A percentile compares a stretch with the other conserved stretches of the same genome.
These are phyloP conservation scores for Corvus moneduloides DNA, from an alignment of 2,113 vertebrate genomes.

Conservation along the genomic window DNA sequence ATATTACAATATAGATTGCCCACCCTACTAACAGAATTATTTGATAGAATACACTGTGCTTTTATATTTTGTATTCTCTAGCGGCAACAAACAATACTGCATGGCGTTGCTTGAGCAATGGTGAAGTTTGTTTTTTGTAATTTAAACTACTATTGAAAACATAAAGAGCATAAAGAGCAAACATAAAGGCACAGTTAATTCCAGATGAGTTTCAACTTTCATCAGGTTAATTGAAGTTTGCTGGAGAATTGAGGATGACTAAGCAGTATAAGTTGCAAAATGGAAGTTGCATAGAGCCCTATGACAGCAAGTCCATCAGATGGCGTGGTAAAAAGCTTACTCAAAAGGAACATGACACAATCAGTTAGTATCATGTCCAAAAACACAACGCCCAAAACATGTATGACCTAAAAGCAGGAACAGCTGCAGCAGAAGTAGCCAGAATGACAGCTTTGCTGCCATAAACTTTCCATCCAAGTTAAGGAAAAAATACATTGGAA, in stretches of 20 bases:
- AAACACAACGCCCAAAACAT: constrained; percentile 76
- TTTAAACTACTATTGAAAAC: constrained; percentile 67
- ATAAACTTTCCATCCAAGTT: constrained; percentile 81
- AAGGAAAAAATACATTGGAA: constrained; percentile 73
- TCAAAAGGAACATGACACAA: constrained; percentile 76
- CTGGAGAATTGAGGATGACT: constrained; percentile 71
- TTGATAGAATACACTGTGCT: constrained; percentile 73
- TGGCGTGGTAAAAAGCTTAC: constrained; percentile 76
- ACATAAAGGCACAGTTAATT: constrained; percentile 77
- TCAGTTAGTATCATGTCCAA: constrained; percentile 76
- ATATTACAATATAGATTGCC: constrained; percentile 20
- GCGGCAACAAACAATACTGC: constrained; percentile 71
- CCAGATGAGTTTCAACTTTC: constrained; percentile 61
- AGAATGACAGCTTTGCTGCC: constrained; percentile 77
- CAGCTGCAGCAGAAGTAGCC: constrained; percentile 75
- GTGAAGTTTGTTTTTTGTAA: constrained; percentile 60
- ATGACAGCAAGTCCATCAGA: constrained; percentile 69
- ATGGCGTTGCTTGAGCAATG: constrained; percentile 72
- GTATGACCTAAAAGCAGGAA: constrained; percentile 77
- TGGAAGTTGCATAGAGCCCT: constrained; percentile 80
- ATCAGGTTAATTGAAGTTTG: constrained; percentile 65
- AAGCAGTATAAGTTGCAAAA: constrained; percentile 77
- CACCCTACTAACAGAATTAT: constrained; percentile 46
- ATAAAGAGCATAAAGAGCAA: constrained; percentile 65
- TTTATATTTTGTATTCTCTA: constrained; percentile 76